Evolutionary conservation across 2,797 vertebrate genomes (phyloP).

Genomic region (Pempheris klunzingeri): DNA sequence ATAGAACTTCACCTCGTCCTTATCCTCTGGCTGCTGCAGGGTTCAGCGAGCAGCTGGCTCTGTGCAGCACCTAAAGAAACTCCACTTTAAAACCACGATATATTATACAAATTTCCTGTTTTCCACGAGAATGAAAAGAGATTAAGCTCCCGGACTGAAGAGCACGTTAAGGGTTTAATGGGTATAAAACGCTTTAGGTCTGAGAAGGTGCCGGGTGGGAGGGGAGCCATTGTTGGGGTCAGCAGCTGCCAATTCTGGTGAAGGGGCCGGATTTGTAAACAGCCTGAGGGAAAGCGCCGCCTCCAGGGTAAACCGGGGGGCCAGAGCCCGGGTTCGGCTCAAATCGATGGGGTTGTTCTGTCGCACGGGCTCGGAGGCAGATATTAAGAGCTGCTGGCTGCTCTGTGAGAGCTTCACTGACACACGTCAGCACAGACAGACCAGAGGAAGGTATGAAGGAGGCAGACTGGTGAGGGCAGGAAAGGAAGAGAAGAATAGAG

Average conservation of each 20-base stretch:
- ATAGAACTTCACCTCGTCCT: not conserved
- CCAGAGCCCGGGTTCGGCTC: slow-evolving; percentile 9
- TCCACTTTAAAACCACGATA: slow-evolving; percentile 27
- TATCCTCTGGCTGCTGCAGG: not conserved
- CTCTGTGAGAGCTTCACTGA: not conserved
- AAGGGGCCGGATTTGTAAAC: slow-evolving; percentile 44
- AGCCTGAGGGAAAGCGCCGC: slow-evolving; percentile 36
- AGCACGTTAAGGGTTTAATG: slow-evolving; percentile 49
- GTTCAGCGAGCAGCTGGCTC: slow-evolving; percentile 32
- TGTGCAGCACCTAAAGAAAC: slow-evolving; percentile 17
- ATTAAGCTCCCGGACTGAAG: slow-evolving; percentile 41
- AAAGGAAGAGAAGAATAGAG: slow-evolving; percentile 54
- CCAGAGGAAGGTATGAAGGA: slow-evolving; percentile 24
- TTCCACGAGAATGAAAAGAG: slow-evolving; percentile 54
- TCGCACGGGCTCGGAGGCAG: not conserved
- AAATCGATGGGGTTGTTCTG: slow-evolving; percentile 15
- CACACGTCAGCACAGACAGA: not conserved
- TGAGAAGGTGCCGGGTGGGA: slow-evolving; percentile 53
- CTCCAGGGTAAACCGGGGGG: slow-evolving; percentile 33
- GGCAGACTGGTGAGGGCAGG: slow-evolving; percentile 43
- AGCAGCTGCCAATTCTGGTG: slow-evolving; percentile 67
- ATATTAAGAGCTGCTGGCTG: not conserved
- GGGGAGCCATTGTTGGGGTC: slow-evolving; percentile 62
- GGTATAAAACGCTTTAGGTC: slow-evolving; percentile 45
- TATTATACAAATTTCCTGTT: slow-evolving; percentile 49